These are phyloP conservation scores for Drosophila maculinotata DNA, from an alignment of 2,888 invertebrate species.

Conservation along the genomic window DNA sequence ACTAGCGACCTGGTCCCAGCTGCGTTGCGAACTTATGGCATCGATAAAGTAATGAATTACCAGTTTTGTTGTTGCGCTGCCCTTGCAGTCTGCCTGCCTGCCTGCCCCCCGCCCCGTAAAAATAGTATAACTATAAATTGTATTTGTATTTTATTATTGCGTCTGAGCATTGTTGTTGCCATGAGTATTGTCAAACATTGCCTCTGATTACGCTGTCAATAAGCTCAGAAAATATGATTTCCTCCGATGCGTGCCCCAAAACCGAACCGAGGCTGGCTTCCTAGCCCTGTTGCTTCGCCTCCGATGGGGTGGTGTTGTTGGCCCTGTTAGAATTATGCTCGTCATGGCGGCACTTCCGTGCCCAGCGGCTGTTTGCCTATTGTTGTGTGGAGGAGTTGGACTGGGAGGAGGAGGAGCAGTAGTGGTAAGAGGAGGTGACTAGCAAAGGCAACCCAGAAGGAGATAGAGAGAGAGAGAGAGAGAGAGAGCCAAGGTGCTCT, in stretches of 20 bases:
- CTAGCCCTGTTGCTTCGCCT: conserved; percentile 57
- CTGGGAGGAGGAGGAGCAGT: background rate
- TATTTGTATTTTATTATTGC: conserved; percentile 75
- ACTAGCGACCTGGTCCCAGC: conserved; percentile 70
- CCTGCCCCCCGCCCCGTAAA: conserved; percentile 37
- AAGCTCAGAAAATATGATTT: conserved; percentile 77
- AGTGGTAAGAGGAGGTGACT: conserved; percentile 3
- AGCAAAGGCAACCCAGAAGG: conserved; percentile 4
- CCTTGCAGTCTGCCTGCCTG: too few species aligned
- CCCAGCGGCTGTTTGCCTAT: conserved; percentile 61
- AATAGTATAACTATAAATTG: conserved; percentile 71
- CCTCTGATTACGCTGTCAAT: conserved; percentile 82
- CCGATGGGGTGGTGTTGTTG: conserved; percentile 47
- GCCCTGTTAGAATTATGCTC: conserved; percentile 80
- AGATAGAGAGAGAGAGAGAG: conserved; percentile 2
- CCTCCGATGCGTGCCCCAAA: conserved; percentile 49
- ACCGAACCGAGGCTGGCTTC: conserved; percentile 12
- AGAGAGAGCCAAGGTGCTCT: conserved; percentile 59
- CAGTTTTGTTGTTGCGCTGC: conserved; percentile 47
- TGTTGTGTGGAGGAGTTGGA: conserved; percentile 47
- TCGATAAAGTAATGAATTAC: conserved; percentile 83
- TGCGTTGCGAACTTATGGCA: conserved; percentile 75
- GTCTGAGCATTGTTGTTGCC: conserved; percentile 44
- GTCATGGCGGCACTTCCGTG: conserved; percentile 80
- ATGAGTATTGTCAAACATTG: conserved; percentile 60